phyloP scores from a whole-genome alignment of 2,888 invertebrate species.

The Drosophila stalkeri region DNA sequence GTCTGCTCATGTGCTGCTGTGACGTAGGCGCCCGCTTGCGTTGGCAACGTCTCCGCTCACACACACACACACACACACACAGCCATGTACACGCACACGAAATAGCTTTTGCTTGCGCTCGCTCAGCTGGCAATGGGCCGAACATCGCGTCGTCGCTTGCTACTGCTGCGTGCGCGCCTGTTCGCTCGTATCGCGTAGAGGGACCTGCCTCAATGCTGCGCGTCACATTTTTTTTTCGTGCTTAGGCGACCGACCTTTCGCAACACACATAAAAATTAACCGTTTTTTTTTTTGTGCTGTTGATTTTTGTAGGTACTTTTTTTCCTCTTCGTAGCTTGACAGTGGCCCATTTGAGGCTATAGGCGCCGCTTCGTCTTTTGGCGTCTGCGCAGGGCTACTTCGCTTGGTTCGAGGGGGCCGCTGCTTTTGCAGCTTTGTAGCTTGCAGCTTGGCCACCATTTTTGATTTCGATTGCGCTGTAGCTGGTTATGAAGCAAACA shows the following conservation, averaged over 20 bases:
- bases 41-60: conserved; percentile 41
- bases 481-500: conserved; percentile 80
- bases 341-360: conserved; percentile 39
- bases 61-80: conserved; percentile 29
- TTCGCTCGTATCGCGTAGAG: conserved; percentile 80
- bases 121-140: conserved; percentile 31
- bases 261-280: conserved; percentile 51
- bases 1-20: conserved; percentile 50
- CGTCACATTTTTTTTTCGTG: conserved; percentile 50
- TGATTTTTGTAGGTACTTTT: not conserved
- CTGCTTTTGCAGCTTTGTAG: conserved; percentile 76
- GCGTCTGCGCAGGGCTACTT: conserved; percentile 56
- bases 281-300: conserved; percentile 27
- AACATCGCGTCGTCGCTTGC: conserved; percentile 47
- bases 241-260: conserved; percentile 54
- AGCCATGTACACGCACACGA: conserved; percentile 18
- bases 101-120: conserved; percentile 40
- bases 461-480: conserved; percentile 72
- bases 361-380: conserved; percentile 61
- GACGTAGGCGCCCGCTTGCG: conserved; percentile 61
- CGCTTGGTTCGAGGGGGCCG: conserved; percentile 14
- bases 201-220: conserved; percentile 83
- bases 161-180: conserved; percentile 72
- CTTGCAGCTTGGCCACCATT: conserved; percentile 71
- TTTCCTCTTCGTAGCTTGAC: conserved; percentile 16